Conservation (phyloP, 2,888 invertebrate species). For the Netelia inedita region DNA sequence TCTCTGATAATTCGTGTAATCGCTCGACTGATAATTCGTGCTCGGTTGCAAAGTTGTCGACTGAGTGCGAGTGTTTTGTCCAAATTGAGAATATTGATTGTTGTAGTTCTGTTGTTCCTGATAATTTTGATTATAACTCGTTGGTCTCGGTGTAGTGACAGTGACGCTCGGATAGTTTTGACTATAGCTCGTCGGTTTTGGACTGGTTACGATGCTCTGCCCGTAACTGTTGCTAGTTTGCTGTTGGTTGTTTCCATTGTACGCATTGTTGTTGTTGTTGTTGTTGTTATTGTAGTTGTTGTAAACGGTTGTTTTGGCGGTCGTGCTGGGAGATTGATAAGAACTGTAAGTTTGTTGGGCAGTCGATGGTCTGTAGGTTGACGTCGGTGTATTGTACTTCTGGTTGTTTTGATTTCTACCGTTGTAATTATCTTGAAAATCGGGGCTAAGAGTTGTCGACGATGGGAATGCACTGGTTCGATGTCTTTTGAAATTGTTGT, state of each 20-base stretch:
- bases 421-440: slow-evolving; percentile 72
- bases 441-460: slow-evolving; percentile 67
- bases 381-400: slow-evolving; percentile 70
- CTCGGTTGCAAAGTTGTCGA: slow-evolving; percentile 79
- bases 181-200: slow-evolving; percentile 66
- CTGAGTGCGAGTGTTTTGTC: slow-evolving; percentile 72
- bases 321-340: slow-evolving; percentile 78
- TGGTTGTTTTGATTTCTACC: slow-evolving; percentile 73
- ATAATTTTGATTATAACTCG: slow-evolving; percentile 74
- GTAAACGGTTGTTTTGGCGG: slow-evolving; percentile 73
- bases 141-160: slow-evolving; percentile 74
- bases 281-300: slow-evolving; percentile 70
- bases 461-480: slow-evolving; percentile 62
- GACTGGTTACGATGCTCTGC: slow-evolving; percentile 62
- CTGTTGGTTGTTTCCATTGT: slow-evolving; percentile 71
- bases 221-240: slow-evolving; percentile 67
- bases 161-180: slow-evolving; percentile 66
- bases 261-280: slow-evolving; percentile 61
- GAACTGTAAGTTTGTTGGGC: slow-evolving; percentile 77
- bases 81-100: slow-evolving; percentile 71
- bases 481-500: slow-evolving; percentile 71
- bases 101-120: slow-evolving; percentile 70
- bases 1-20: slow-evolving; percentile 78
- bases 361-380: slow-evolving; percentile 79
- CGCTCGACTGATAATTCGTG: slow-evolving; percentile 78